Evolutionary conservation across 2,797 vertebrate species (phyloP), one percentile per base, ranked within the genome.

Genomic region (Dryobates pubescens): DNA sequence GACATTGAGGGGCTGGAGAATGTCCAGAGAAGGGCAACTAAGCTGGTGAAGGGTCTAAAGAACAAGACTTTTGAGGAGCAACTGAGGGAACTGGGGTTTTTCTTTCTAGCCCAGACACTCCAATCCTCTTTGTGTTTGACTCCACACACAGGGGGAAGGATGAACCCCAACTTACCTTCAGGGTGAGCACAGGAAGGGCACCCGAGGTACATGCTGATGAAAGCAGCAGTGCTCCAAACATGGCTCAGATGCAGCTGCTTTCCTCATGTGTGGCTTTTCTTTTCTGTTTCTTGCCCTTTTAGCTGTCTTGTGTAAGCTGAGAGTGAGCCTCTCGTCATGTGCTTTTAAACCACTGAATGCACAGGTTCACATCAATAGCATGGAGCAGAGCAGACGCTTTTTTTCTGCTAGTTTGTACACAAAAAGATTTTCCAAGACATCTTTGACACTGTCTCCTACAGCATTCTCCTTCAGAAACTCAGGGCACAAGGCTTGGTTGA

Each of bases 111-210:
- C 18, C 68, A 54, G 12, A 9, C 10, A 16, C 8, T 47, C 47
- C 2, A 0, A 26, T 22, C 12, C 12, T 5, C 36, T 62, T 45
- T 12, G 36, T 3, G 1, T 36, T 58, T 61, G 17, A 27, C 29
- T 32, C 51, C 20, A 11, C 0, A 0, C 0, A 1, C 2, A 1
- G 17, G 9, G 13, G 16, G 5, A 76, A 69, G 10, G 18, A 65
- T 17, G 17, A 53, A 29, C 3, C 7, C 22, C 3, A 5, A 32
- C 29, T 73, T 27, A 41, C 3, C 17, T 49, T 5, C 7, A 22
- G 3, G 1, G 6, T 59, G 26, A 38, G 36, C 7, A 51, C 4
- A 5, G 2, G 3, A 4, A 6, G 4, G 4, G 2, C 10, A 70
- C 10, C 11, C 24, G 43, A 38, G 15, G 16, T 17, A 43, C 56